A percentile compares a stretch with the other conserved stretches of the same genome.
phyloP scores from a whole-genome alignment of 2,113 vertebrate genomes.

The Motacilla alba region DNA sequence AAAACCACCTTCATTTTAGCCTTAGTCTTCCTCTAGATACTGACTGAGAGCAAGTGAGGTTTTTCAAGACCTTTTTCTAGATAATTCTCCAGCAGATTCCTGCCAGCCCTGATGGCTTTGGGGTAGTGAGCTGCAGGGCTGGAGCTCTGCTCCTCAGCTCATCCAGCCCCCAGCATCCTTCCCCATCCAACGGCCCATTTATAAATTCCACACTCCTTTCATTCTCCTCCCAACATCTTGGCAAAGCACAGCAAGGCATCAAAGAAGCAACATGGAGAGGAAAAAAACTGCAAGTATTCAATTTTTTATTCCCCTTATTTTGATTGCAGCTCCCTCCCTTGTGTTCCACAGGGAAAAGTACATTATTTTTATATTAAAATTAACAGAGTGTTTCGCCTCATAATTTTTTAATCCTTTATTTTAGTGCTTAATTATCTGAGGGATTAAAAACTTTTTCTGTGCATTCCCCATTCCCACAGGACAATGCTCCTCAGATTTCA shows the following conservation, averaged over 20 bases:
- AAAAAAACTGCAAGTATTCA: neutral
- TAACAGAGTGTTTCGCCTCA: neutral
- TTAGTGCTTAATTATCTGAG: slow-evolving; percentile 50
- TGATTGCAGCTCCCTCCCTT: neutral
- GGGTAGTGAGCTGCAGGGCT: neutral
- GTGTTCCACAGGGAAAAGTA: neutral
- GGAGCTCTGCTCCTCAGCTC: neutral
- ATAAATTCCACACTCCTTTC: neutral
- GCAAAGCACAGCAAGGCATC: neutral
- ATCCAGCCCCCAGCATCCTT: neutral
- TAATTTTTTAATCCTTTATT: slow-evolving; percentile 46
- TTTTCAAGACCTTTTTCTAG: neutral
- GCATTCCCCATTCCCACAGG: neutral
- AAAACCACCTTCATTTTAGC: neutral
- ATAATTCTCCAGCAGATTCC: neutral
- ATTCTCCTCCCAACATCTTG: neutral
- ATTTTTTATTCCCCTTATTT: slow-evolving; percentile 8
- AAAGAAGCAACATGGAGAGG: neutral
- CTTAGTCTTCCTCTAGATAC: neutral
- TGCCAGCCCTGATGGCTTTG: neutral
- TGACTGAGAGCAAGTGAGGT: neutral
- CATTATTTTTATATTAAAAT: slow-evolving; percentile 38
- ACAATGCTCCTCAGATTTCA: neutral
- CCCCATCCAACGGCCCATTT: neutral
- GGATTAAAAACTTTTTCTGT: neutral